Evolutionary conservation across 2,888 invertebrate genomes (phyloP).

Genomic region (Macroteleia sp.): DNA sequence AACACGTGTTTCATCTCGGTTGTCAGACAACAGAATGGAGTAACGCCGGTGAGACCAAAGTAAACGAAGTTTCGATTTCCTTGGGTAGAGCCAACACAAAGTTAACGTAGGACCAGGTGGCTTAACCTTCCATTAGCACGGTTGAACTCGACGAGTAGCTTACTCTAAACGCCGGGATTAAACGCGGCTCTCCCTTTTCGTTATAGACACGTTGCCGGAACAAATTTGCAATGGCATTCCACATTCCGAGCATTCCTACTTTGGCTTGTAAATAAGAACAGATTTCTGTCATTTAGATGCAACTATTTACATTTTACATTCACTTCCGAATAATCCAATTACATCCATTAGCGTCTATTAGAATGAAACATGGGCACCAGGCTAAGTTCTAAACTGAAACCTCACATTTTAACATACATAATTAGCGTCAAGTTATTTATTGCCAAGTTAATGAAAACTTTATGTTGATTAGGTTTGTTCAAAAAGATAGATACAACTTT

Average conservation of each 20-base stretch:
- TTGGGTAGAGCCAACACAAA: slow-evolving; percentile 48
- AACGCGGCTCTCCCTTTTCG: slow-evolving; percentile 43
- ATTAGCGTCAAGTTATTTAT: slow-evolving; percentile 21
- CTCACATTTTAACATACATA: slow-evolving; percentile 18
- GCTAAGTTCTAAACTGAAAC: slow-evolving; percentile 3
- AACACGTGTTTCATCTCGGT: slow-evolving; percentile 34
- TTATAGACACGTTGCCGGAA: slow-evolving; percentile 43
- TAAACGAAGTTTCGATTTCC: slow-evolving; percentile 63
- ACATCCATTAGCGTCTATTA: slow-evolving; percentile 48
- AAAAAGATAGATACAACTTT: too few relatives aligned
- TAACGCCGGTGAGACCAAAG: slow-evolving; percentile 36
- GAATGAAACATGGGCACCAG: slow-evolving; percentile 16
- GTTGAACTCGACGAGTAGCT: slow-evolving; percentile 63
- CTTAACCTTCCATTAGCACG: slow-evolving; percentile 70
- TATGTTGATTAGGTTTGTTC: too few relatives aligned
- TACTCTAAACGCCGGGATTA: slow-evolving; percentile 65
- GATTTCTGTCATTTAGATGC: slow-evolving; percentile 44
- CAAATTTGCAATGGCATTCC: slow-evolving; percentile 53
- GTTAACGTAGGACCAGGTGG: slow-evolving; percentile 67
- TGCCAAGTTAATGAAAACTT: slow-evolving; percentile 21
- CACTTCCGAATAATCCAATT: slow-evolving; percentile 53
- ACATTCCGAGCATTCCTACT: slow-evolving; percentile 48
- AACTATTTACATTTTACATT: slow-evolving; percentile 57
- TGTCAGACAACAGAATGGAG: slow-evolving; percentile 1
- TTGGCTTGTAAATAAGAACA: slow-evolving; percentile 64